Conservation (phyloP, 2,113 vertebrate genomes). For the Strix aluco region DNA sequence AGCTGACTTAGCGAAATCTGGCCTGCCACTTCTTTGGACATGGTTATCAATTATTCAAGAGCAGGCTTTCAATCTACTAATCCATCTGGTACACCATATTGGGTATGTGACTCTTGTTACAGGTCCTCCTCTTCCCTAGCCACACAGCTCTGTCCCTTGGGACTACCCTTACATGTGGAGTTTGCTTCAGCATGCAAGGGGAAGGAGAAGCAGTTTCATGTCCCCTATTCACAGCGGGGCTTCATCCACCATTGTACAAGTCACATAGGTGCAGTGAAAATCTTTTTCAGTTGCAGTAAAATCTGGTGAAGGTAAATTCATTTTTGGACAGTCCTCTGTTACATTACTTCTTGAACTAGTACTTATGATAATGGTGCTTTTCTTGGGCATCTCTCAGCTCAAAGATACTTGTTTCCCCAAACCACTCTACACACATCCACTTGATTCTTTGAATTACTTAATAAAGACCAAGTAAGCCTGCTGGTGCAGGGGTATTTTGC, state of each 20-base stretch:
- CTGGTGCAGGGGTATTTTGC: neutral
- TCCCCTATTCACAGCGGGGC: rapidly evolving
- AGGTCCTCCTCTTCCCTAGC: neutral
- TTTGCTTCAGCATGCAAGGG: neutral
- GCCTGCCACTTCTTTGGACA: neutral
- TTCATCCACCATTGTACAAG: neutral
- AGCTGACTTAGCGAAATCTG: neutral
- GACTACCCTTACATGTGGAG: neutral
- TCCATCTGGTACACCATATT: neutral
- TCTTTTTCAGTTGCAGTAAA: neutral
- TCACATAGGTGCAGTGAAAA: neutral
- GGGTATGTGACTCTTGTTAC: neutral
- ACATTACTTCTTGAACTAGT: neutral
- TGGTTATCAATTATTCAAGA: neutral
- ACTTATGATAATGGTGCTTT: neutral
- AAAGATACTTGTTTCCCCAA: neutral
- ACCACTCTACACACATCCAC: neutral
- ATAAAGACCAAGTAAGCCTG: neutral
- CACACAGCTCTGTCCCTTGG: neutral
- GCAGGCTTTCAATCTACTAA: neutral
- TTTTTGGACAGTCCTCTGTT: neutral
- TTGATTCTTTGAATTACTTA: neutral
- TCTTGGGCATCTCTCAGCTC: neutral
- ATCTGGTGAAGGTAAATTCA: neutral
- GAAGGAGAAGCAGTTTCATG: neutral